Evolutionary conservation across 2,888 invertebrate species (phyloP).

Genomic region (Drosophila lutescens): DNA sequence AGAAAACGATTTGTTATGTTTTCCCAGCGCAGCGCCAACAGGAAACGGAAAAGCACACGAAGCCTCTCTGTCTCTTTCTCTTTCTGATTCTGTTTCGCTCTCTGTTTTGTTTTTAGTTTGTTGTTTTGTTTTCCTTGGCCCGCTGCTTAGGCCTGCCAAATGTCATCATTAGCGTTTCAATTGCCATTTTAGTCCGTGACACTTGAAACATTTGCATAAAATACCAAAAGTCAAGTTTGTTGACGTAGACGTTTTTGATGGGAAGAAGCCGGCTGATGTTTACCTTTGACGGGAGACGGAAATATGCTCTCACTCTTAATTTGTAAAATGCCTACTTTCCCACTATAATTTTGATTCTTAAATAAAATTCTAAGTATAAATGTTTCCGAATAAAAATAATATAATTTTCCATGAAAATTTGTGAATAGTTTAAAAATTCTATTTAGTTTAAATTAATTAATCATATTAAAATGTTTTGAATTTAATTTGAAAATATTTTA

Average conservation of each 20-base stretch:
- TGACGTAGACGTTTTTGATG: slow-evolving; percentile 61
- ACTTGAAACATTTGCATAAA: slow-evolving; percentile 75
- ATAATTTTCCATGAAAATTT: too few species aligned
- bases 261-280: slow-evolving; percentile 12
- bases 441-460: too few species aligned
- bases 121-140: slow-evolving; percentile 64
- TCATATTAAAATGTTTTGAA: too few species aligned
- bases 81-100: slow-evolving; percentile 15
- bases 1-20: slow-evolving; percentile 80
- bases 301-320: not conserved
- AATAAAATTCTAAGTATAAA: too few species aligned
- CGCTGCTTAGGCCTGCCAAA: slow-evolving; percentile 75
- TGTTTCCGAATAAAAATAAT: too few species aligned
- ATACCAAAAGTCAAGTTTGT: slow-evolving; percentile 73
- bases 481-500: too few species aligned
- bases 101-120: slow-evolving; percentile 66
- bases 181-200: slow-evolving; percentile 79
- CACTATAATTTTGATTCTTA: too few species aligned
- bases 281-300: slow-evolving; percentile 4
- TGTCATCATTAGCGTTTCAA: slow-evolving; percentile 81
- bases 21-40: slow-evolving; percentile 62
- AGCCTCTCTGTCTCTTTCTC: slow-evolving; percentile 7
- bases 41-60: slow-evolving; percentile 76
- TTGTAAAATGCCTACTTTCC: not conserved
- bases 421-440: too few species aligned